Evolutionary conservation across 1,140 invertebrate species (phyloP).

Genomic region (Drosophila tristis): DNA sequence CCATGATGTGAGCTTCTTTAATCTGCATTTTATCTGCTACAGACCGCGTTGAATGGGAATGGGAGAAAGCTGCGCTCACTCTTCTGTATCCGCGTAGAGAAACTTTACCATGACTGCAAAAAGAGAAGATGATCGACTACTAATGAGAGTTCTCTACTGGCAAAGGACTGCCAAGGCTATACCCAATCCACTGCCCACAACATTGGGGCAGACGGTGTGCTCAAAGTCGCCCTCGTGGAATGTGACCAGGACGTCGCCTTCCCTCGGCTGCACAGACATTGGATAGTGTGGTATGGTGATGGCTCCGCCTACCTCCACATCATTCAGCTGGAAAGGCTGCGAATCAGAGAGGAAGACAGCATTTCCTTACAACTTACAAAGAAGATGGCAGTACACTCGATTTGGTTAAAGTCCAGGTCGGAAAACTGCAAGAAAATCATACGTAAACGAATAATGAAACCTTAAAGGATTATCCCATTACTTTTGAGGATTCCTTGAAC

Average conservation of each 20-base stretch:
- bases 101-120: constrained; percentile 54
- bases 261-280: constrained; percentile 15
- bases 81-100: neutral
- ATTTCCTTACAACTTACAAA: constrained; percentile 39
- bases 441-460: neutral
- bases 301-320: constrained; percentile 41
- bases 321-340: constrained; percentile 27
- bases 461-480: neutral
- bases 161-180: neutral
- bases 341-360: neutral
- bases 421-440: constrained; percentile 16
- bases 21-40: too few species aligned
- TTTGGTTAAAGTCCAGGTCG: neutral
- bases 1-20: too few species aligned
- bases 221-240: constrained; percentile 14
- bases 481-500: constrained; percentile 1
- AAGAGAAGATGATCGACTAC: neutral
- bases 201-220: constrained; percentile 49
- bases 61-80: neutral
- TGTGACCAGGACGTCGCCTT: constrained; percentile 40
- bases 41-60: neutral
- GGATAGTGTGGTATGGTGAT: constrained; percentile 8
- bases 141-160: too few species aligned
- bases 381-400: constrained; percentile 37
- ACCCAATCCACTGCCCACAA: constrained; percentile 48